Evolutionary conservation across 2,113 vertebrate genomes (phyloP), one percentile per base, ranked within the genome.

Genomic region (Falco punctatus): DNA sequence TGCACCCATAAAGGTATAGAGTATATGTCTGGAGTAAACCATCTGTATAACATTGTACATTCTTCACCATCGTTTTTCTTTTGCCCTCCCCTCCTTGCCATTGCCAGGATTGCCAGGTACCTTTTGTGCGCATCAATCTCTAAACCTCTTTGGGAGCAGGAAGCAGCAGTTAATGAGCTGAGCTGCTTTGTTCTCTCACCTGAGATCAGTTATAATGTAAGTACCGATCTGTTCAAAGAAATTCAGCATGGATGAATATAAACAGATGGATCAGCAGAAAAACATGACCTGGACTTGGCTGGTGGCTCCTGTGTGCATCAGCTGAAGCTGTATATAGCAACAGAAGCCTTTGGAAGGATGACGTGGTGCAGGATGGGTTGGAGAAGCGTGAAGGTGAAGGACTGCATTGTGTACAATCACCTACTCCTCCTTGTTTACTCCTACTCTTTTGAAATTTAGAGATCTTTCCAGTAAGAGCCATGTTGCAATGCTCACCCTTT

Each of bases 191-290:
- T 81, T 81, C 69, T 62, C 72, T 49, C 42, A 66, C 67, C 86
- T 94, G 78, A 84, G 55, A 70, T 93, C 51, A 73, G 51, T 15
- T 77, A 38, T 14, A 57, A 30, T 75, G 44, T 81, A 46, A 12
- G 17, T 86, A 86, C 67, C 19, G 40, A 11, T 18, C 48, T 61
- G 44, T 40, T 73, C 40, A 54, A 81, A 66, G 64, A 65, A 66
- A 90, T 65, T 59, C 75, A 57, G 18, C 35, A 6, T 13, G 66
- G 64, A 35, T 82, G 79, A 48, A 86, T 58, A 19, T 44, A 82
- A 86, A 81, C 75, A 92, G 86, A 62, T 93, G 86, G 86, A 54
- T 73, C 46, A n/a, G 75, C 44, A 52, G 74, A 59, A 94, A 92
- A 94, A 40, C 71, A 28, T 13, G 72, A 69, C 54, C 79, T 92